Evolutionary conservation across 2,888 invertebrate genomes (phyloP), one percentile per base, ranked within the genome.

Genomic region (Caradrina clavipalpis): DNA sequence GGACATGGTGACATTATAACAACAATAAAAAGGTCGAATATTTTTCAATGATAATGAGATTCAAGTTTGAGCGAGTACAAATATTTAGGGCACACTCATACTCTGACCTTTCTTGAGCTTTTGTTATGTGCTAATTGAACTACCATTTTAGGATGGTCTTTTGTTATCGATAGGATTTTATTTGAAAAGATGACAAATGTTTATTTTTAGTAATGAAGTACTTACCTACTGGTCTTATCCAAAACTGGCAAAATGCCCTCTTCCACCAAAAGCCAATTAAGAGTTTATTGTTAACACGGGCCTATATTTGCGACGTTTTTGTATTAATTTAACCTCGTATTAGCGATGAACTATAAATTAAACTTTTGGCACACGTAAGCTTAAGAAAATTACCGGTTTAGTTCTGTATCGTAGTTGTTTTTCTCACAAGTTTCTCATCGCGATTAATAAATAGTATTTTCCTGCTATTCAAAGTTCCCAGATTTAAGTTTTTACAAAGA

Each of bases 401-500:
- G 54, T 54, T 71, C n/a, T 39, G 7, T 31, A 57, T 26, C 5
- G 0, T 3, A 26, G 11, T 2, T 51, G n/a, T 45, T 53, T 60
- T 31, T 55, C 31, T 22, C 22, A 55, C 26, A 31, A 39, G 51
- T n/a, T 57, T 50, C 35, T 59, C 15, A 51, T 2, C 15, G 57
- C 1, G 49, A 19, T 76, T 56, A 54, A 61, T 69, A 17, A 49
- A 49, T 54, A 45, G 49, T 55, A 64, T 73, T 73, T 78, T 73
- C 60, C 67, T 78, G 67, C 19, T 66, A 47, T 50, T 73, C 49
- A 60, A 49, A 63, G 60, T 78, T 76, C 74, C 67, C 74, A 73
- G 74, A 73, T 73, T 60, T 50, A 65, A 42, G 62, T 76, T 78
- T 76, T 73, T 76, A 73, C 76, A 58, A 78, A 73, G 59, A 53